These are phyloP conservation scores for Cosmia trapezina DNA, from an alignment of 2,888 invertebrate species.

Conservation along the genomic window DNA sequence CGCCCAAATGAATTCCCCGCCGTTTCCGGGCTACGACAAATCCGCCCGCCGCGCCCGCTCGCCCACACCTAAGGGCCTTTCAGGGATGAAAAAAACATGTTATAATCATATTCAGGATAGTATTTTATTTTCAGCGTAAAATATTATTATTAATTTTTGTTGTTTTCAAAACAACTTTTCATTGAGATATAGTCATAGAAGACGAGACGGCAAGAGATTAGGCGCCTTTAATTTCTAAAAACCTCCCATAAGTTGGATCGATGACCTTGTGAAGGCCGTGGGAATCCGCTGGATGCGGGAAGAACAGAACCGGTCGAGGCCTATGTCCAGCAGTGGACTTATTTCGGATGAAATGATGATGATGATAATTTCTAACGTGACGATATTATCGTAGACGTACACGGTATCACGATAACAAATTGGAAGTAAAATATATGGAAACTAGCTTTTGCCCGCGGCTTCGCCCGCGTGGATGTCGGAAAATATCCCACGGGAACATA, in stretches of 20 bases:
- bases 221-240: neutral
- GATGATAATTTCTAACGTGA: neutral
- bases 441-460: too few species aligned
- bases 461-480: too few species aligned
- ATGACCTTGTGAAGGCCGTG: too few species aligned
- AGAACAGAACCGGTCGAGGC: too few species aligned
- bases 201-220: too few species aligned
- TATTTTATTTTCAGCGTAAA: slow-evolving; percentile 10
- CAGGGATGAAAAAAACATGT: slow-evolving; percentile 73
- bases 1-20: slow-evolving; percentile 90
- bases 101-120: slow-evolving; percentile 11
- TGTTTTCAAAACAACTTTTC: neutral
- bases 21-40: slow-evolving; percentile 88
- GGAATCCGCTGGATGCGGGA: too few species aligned
- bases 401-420: neutral
- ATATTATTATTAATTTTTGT: slow-evolving; percentile 1
- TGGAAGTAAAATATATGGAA: neutral
- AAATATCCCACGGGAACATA: too few species aligned
- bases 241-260: too few species aligned
- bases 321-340: too few species aligned
- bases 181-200: neutral
- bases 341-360: too few species aligned
- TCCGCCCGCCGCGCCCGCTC: slow-evolving; percentile 83
- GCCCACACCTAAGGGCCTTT: slow-evolving; percentile 84
- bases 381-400: neutral